Conservation (phyloP, 2,797 vertebrate species). For the Spinus pinus region DNA sequence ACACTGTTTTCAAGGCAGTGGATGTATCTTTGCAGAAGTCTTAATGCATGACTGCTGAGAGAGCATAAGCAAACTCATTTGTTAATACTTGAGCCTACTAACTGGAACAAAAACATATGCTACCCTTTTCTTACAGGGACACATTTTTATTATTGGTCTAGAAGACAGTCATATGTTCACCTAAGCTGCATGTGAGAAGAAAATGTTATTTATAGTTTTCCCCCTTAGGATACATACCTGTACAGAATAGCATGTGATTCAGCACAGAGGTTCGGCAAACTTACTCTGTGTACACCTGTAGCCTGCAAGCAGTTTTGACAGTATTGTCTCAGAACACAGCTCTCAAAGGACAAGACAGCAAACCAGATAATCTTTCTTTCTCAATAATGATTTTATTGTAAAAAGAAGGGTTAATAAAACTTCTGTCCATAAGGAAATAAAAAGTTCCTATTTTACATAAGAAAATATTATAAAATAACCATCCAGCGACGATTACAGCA, state of each 20-base stretch:
- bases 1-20: background rate
- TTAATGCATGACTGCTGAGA: background rate
- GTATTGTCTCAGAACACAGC: background rate
- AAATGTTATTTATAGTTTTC: background rate
- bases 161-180: background rate
- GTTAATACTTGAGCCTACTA: background rate
- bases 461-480: constrained; percentile 43
- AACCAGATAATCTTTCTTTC: background rate
- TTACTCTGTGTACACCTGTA: background rate
- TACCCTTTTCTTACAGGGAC: background rate
- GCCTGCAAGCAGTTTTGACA: background rate
- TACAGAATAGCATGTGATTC: rapidly evolving
- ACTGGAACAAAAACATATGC: background rate
- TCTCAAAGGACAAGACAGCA: background rate
- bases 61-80: background rate
- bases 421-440: background rate
- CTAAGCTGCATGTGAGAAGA: background rate
- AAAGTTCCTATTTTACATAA: constrained; percentile 33
- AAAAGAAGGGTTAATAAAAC: constrained; percentile 45
- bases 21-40: background rate
- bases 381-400: background rate
- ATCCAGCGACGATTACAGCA: background rate
- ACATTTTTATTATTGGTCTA: background rate
- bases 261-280: background rate
- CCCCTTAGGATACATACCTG: background rate